Conservation (phyloP, 2,113 vertebrate genomes). For the Hystrix cristata region DNA sequence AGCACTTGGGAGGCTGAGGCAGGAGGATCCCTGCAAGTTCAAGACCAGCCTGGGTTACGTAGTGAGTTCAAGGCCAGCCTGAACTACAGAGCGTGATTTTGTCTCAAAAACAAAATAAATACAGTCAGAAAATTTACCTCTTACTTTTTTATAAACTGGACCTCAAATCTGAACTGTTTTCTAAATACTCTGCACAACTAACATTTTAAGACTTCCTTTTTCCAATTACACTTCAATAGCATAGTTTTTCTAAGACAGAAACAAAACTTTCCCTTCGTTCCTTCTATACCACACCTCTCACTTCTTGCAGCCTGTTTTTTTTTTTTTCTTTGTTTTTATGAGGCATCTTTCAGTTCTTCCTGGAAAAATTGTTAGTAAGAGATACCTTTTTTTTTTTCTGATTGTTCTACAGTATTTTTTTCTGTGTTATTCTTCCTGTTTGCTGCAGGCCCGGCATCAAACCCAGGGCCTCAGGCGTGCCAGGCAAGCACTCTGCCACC, state of each 20-base stretch:
- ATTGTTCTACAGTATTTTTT: background rate
- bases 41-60: background rate
- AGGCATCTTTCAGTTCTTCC: constrained; percentile 5
- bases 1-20: background rate
- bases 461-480: background rate
- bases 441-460: background rate
- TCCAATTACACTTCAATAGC: background rate
- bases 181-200: background rate
- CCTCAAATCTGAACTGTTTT: background rate
- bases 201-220: background rate
- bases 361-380: background rate
- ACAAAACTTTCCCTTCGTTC: background rate
- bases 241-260: background rate
- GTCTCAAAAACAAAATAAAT: background rate
- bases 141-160: background rate
- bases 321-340: background rate
- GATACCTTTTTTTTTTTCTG: background rate
- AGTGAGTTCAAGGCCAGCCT: too few relatives aligned
- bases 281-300: background rate
- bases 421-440: background rate
- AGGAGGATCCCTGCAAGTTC: background rate
- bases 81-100: background rate
- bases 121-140: background rate
- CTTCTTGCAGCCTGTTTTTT: background rate
- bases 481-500: background rate